Conservation (phyloP, 1,140 invertebrate genomes). For the Sitobion miscanthi region DNA sequence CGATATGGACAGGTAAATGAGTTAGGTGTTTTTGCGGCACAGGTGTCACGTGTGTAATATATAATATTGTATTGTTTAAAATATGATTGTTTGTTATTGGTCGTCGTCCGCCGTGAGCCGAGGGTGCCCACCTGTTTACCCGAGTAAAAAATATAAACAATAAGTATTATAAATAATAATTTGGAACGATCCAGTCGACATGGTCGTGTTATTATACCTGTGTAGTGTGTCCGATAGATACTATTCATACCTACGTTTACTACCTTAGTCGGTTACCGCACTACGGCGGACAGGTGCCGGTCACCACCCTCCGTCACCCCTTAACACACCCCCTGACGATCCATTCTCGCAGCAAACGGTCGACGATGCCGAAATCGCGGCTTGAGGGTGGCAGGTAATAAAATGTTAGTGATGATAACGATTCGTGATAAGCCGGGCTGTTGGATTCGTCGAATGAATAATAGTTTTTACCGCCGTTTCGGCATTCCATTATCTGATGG, state of each 20-base stretch:
- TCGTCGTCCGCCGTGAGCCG: no score
- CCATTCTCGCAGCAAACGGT: neutral
- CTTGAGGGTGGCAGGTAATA: neutral
- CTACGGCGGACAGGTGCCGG: slow-evolving; percentile 7
- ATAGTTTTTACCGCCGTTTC: neutral
- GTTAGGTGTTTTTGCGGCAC: no score
- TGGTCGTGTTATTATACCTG: neutral
- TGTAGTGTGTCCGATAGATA: neutral
- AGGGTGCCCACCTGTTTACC: neutral
- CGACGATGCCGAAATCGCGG: neutral
- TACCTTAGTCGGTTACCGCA: neutral
- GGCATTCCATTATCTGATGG: no score
- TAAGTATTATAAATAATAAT: neutral
- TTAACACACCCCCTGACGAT: neutral
- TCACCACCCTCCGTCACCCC: neutral
- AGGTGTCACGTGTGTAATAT: neutral
- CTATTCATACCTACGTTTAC: neutral
- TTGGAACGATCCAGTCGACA: neutral
- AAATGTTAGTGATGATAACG: neutral
- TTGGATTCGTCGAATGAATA: neutral
- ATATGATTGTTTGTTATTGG: neutral
- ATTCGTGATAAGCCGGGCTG: neutral
- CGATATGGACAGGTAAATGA: slow-evolving; percentile 29
- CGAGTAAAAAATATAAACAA: neutral
- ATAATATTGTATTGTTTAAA: neutral